Base-by-base conservation (phyloP, 1,140 invertebrate genomes). In the Bombus waltoni region DNA sequence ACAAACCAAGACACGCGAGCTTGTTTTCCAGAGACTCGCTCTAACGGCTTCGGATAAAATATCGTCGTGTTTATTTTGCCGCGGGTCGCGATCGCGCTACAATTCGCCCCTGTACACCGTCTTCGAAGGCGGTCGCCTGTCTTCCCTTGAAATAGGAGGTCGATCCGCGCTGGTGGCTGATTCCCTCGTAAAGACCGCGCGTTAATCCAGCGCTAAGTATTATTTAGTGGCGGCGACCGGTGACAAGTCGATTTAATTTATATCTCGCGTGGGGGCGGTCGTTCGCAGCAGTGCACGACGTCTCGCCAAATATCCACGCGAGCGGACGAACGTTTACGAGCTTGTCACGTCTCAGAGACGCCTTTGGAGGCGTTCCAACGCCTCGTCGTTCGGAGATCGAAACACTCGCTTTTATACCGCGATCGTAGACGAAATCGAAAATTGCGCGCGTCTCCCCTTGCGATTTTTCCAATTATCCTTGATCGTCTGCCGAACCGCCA, bases 221-320 rank as follows among this genome's bases (percentile, higher is more conserved):
- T 93, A 92, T 92, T 92, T 92, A 92, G 86, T 77, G 88, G 74
- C 90, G 76, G 72, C 73, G 81, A 81, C n/a, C 87, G 83, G 81
- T 88, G 92, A 93, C 92, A 90, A 91, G 91, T 89, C 91, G 88
- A 93, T 93, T 90, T 92, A 90, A 93, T 93, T 93, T 92, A 92
- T 93, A 87, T 85, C 72, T 53, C 1, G 47, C 47, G 47, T 18
- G 47, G 47, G 47, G 47, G 47, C 47, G 47, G 44, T 35, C 78
- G 85, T 28, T 66, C 78, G 87, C 88, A 89, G 87, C 91, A 90
- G 92, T 93, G 91, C 83, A 87, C 87, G 68, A 47, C 70, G 32
- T 40, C 32, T 78, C 85, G 84, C 81, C 88, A 89, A 88, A 89
- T 88, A 87, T 91, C 87, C n/a, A 77, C 89, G 80, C 81, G 62